Evolutionary conservation across 1,140 invertebrate species (phyloP).

Genomic region (Ostrea edulis): DNA sequence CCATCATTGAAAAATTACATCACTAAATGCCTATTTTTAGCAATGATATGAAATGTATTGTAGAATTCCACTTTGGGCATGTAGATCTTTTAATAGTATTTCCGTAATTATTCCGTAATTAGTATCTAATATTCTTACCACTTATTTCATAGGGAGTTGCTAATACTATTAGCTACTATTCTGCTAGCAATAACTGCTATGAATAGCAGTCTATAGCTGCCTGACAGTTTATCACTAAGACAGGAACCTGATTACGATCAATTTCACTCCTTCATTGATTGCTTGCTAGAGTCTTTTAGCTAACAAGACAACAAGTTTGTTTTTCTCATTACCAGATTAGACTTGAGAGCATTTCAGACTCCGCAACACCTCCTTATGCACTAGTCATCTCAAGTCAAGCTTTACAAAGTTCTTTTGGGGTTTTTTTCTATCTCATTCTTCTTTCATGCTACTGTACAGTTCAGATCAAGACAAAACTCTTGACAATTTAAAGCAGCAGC

Average conservation of each 20-base stretch:
- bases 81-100: too few species aligned
- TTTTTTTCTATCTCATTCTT: background rate
- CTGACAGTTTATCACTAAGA: too few species aligned
- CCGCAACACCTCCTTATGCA: background rate
- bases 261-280: background rate
- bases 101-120: too few species aligned
- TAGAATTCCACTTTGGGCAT: too few species aligned
- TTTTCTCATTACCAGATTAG: conserved; percentile 6
- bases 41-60: too few species aligned
- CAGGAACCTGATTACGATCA: background rate
- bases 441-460: background rate
- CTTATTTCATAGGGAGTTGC: background rate
- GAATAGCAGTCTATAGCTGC: too few species aligned
- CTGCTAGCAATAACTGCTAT: too few species aligned
- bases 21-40: too few species aligned
- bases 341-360: background rate
- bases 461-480: background rate
- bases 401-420: background rate
- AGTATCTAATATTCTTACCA: too few species aligned
- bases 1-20: too few species aligned
- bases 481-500: background rate
- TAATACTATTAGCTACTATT: background rate
- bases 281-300: background rate
- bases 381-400: background rate
- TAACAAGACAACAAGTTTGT: conserved; percentile 32